Evolutionary conservation across 2,797 vertebrate genomes (phyloP).

Genomic region (Danionella dracula): DNA sequence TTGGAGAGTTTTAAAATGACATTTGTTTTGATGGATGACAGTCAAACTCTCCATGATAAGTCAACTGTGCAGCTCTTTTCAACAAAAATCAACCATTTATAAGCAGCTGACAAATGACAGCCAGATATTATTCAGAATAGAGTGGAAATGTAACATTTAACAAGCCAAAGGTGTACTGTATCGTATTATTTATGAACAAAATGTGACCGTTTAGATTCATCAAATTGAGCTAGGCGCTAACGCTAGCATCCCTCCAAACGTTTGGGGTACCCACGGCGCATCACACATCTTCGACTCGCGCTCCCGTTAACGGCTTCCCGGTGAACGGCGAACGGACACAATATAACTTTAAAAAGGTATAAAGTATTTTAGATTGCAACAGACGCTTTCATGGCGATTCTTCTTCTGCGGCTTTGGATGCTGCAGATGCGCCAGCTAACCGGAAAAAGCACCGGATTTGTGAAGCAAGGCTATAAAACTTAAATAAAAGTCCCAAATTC

Average conservation of each 20-base stretch:
- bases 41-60: conserved; percentile 21
- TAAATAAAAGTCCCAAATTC: neutral
- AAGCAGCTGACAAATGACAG: neutral
- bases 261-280: too few species aligned
- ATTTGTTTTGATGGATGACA: neutral
- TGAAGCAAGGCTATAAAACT: neutral
- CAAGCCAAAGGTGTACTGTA: too few species aligned
- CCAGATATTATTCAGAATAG: neutral
- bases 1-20: neutral
- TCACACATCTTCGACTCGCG: neutral
- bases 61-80: conserved; percentile 11
- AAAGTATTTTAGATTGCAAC: neutral
- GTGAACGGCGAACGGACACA: conserved; percentile 6
- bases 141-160: neutral
- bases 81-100: neutral
- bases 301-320: neutral
- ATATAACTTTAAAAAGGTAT: neutral
- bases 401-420: conserved; percentile 21
- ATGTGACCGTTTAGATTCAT: neutral
- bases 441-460: conserved; percentile 6
- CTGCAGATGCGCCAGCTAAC: conserved; percentile 36
- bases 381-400: conserved; percentile 15
- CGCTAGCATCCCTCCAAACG: conserved; percentile 4
- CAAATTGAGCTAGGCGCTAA: neutral
- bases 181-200: too few species aligned